These are phyloP conservation scores for Hippocampus kuda DNA, from an alignment of 2,797 vertebrate species.

Conservation along the genomic window DNA sequence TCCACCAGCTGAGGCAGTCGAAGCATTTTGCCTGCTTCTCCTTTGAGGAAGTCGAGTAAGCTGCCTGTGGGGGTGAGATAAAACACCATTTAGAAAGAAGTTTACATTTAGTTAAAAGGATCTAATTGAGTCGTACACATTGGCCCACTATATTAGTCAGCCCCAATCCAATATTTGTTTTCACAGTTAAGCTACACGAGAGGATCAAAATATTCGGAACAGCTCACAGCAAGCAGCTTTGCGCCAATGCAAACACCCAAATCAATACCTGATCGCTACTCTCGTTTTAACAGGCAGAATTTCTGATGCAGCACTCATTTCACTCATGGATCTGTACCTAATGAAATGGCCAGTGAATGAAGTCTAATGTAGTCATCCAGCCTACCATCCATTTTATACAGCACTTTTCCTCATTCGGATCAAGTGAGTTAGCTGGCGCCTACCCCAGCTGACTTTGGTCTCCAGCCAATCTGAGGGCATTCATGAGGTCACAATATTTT, in stretches of 20 bases:
- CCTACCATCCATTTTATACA: no score
- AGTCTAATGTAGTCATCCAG: no score
- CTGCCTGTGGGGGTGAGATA: conserved; percentile 67
- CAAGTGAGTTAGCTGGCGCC: neutral
- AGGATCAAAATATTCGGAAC: no score
- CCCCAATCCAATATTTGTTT: neutral
- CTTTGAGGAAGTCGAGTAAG: conserved; percentile 90
- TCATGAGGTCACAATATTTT: neutral
- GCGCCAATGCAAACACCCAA: no score
- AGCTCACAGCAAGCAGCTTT: no score
- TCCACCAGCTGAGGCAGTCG: conserved; percentile 92
- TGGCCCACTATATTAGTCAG: neutral
- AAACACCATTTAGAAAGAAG: neutral
- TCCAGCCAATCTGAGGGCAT: neutral
- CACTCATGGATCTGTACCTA: no score
- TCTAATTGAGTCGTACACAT: neutral
- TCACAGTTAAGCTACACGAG: no score
- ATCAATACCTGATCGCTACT: no score
- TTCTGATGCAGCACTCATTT: no score
- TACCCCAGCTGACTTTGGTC: neutral
- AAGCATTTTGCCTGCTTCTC: conserved; percentile 86
- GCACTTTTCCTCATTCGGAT: neutral
- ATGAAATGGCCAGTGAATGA: no score
- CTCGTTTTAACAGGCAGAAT: no score
- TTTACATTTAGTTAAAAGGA: neutral